A percentile compares a stretch with the other conserved stretches of the same genome.
These are phyloP conservation scores for Elymnias hypermnestra DNA, from an alignment of 1,140 invertebrate species.

Conservation along the genomic window DNA sequence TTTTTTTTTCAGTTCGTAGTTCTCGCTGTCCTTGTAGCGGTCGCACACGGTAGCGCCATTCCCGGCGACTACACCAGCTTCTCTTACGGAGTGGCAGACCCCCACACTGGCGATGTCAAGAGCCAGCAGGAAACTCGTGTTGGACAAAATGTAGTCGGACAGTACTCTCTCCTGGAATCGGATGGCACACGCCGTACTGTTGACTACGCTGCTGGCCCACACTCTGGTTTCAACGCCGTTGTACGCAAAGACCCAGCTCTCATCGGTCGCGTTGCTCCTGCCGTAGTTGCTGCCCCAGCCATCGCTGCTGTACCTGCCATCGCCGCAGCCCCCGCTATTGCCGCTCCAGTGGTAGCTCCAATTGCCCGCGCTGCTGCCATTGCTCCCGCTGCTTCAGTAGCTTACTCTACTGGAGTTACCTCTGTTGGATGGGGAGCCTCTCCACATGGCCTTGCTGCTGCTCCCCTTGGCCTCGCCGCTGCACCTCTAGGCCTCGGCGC, in stretches of 20 bases:
- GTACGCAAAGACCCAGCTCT: conserved; percentile 63
- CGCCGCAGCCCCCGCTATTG: conserved; percentile 3
- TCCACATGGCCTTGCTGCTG: conserved; percentile 14
- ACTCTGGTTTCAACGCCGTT: conserved; percentile 71
- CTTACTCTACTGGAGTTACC: neutral
- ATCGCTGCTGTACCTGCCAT: conserved; percentile 24
- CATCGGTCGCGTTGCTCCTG: conserved; percentile 22
- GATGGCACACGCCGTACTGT: conserved; percentile 70
- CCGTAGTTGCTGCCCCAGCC: conserved; percentile 24
- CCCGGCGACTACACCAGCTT: conserved; percentile 32
- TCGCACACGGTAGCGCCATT: conserved; percentile 22
- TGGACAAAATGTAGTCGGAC: conserved; percentile 77
- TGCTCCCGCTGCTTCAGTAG: conserved; percentile 17
- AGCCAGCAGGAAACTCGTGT: conserved; percentile 68
- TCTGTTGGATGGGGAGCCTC: conserved; percentile 6
- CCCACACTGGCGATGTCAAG: conserved; percentile 75
- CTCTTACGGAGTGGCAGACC: conserved; percentile 68
- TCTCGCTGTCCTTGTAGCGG: conserved; percentile 23
- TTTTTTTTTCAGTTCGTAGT: conserved; percentile 22
- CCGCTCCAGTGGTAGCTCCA: conserved; percentile 16
- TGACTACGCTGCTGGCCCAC: conserved; percentile 65
- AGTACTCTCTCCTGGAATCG: conserved; percentile 64
- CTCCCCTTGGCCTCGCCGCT: conserved; percentile 10
- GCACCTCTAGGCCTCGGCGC: neutral
- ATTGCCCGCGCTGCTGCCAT: conserved; percentile 17